phyloP scores from a whole-genome alignment of 1,140 invertebrate species.

The Drosophila pruinosa region DNA sequence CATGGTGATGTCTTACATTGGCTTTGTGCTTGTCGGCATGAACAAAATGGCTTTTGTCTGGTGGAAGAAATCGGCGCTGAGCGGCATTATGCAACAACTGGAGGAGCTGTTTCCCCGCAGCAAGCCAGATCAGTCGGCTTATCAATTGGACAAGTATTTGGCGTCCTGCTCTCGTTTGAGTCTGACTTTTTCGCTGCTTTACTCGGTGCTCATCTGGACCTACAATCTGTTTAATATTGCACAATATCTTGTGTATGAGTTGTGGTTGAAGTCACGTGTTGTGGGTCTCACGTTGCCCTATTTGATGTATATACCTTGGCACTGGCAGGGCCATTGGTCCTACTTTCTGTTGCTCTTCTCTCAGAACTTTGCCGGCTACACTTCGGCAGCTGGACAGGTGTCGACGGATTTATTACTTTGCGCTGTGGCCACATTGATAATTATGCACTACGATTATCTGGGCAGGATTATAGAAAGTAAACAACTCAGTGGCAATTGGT shows the following conservation, averaged over 20 bases:
- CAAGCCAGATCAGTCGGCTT: constrained; percentile 29
- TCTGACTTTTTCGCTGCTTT: constrained; percentile 56
- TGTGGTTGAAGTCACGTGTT: constrained; percentile 37
- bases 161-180: constrained; percentile 46
- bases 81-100: constrained; percentile 44
- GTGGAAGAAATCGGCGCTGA: constrained; percentile 49
- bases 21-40: constrained; percentile 60
- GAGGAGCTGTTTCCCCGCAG: constrained; percentile 52
- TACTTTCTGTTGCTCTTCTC: constrained; percentile 51
- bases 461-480: constrained; percentile 24
- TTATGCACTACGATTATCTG: constrained; percentile 72
- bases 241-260: constrained; percentile 62
- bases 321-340: constrained; percentile 47
- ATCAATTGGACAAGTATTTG: constrained; percentile 47
- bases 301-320: constrained; percentile 56
- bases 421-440: constrained; percentile 59
- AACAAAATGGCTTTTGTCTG: constrained; percentile 69
- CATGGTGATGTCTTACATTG: constrained; percentile 67
- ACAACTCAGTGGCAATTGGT: constrained; percentile 28
- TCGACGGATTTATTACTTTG: constrained; percentile 64
- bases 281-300: constrained; percentile 59
- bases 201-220: constrained; percentile 70
- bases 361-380: constrained; percentile 60
- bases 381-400: constrained; percentile 69
- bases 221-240: constrained; percentile 66